phyloP scores from a whole-genome alignment of 2,797 vertebrate species.

The Etheostoma perlongum region DNA sequence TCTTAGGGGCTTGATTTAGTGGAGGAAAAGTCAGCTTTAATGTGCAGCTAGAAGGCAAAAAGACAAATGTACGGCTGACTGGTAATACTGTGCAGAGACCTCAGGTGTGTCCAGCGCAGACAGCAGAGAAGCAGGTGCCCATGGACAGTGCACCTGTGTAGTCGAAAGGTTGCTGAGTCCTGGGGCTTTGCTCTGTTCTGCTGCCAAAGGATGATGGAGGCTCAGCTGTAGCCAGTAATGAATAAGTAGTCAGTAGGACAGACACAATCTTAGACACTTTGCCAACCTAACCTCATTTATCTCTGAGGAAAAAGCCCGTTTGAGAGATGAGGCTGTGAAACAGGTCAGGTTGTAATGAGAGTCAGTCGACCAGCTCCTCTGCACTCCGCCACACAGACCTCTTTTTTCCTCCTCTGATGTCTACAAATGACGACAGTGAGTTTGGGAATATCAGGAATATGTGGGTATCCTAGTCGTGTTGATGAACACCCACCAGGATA shows the following conservation, averaged over 20 bases:
- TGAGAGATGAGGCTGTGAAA: no score
- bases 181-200: constrained; percentile 45
- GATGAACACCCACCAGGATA: background rate
- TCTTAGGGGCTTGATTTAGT: constrained; percentile 69
- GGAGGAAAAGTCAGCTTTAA: constrained; percentile 41
- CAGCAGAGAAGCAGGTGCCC: constrained; percentile 30
- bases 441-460: background rate
- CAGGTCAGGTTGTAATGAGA: constrained; percentile 49
- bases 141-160: constrained; percentile 50
- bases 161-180: constrained; percentile 41
- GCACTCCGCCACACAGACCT: background rate
- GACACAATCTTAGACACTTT: constrained; percentile 12
- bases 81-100: constrained; percentile 10
- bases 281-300: constrained; percentile 44
- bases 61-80: constrained; percentile 30
- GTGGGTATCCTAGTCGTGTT: no score
- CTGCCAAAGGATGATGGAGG: constrained; percentile 45
- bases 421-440: background rate
- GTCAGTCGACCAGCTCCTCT: constrained; percentile 31
- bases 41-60: constrained; percentile 47
- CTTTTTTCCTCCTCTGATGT: background rate
- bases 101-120: constrained; percentile 38
- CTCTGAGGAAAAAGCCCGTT: constrained; percentile 42
- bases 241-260: constrained; percentile 49
- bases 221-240: constrained; percentile 40